Conservation (phyloP, 2,888 invertebrate genomes). For the Taenaris catops region DNA sequence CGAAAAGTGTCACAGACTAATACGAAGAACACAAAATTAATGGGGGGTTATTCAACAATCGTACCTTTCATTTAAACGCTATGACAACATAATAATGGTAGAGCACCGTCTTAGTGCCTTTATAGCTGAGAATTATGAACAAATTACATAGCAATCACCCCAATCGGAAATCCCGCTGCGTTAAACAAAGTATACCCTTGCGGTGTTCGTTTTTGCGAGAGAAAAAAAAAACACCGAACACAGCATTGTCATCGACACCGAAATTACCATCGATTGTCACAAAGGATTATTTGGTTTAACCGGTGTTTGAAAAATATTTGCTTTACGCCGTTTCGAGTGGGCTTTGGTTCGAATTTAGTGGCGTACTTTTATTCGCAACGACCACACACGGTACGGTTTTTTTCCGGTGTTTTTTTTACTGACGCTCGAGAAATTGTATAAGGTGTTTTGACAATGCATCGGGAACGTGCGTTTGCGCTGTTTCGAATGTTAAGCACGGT, state of each 20-base stretch:
- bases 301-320: conserved; percentile 78
- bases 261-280: conserved; percentile 66
- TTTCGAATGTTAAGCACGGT: conserved; percentile 69
- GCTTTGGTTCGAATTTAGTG: conserved; percentile 54
- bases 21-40: conserved; percentile 11
- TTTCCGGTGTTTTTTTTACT: conserved; percentile 35
- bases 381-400: conserved; percentile 53
- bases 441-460: conserved; percentile 73
- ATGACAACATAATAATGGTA: conserved; percentile 64
- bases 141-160: conserved; percentile 71
- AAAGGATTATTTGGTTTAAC: conserved; percentile 58
- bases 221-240: too few relatives aligned
- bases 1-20: conserved; percentile 9
- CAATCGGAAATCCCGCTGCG: conserved; percentile 59
- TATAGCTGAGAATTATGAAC: conserved; percentile 55
- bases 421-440: conserved; percentile 64
- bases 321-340: conserved; percentile 60
- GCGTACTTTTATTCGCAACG: conserved; percentile 50
- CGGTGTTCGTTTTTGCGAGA: conserved; percentile 39
- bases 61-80: conserved; percentile 43
- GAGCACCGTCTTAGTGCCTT: conserved; percentile 37
- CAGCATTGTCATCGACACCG: conserved; percentile 66
- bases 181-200: conserved; percentile 48
- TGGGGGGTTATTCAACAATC: conserved; percentile 23
- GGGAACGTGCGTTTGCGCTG: conserved; percentile 62